These are phyloP conservation scores for Ormyrus thymus DNA, from an alignment of 2,888 invertebrate species.

Conservation along the genomic window DNA sequence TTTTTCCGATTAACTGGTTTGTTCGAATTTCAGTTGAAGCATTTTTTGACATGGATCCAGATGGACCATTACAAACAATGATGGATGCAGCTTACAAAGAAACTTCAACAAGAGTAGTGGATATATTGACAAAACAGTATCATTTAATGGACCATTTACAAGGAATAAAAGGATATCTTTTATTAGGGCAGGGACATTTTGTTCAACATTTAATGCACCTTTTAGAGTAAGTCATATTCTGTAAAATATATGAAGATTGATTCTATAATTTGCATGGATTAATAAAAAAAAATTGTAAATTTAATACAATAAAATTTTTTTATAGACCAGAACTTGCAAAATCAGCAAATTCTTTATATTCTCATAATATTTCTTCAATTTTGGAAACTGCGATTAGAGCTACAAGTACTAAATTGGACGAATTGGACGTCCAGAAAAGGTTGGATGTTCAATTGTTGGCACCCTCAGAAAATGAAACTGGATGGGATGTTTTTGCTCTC, in stretches of 20 bases:
- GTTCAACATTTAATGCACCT: conserved; percentile 94
- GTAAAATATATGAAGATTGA: neutral
- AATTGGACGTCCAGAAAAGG: conserved; percentile 90
- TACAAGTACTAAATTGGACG: conserved; percentile 96
- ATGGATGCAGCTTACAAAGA: conserved; percentile 90
- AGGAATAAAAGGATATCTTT: conserved; percentile 91
- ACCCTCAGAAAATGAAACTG: conserved; percentile 83
- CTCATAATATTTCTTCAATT: conserved; percentile 90
- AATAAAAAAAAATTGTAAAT: neutral
- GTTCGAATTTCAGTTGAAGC: conserved; percentile 77
- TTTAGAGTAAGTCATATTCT: conserved; percentile 82
- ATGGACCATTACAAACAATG: conserved; percentile 86
- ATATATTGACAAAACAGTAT: conserved; percentile 90
- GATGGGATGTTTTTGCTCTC: conserved; percentile 91
- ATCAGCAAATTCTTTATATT: conserved; percentile 89
- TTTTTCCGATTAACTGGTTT: too few species aligned
- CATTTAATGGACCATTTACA: conserved; percentile 93
- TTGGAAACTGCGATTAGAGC: conserved; percentile 90
- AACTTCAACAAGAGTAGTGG: conserved; percentile 89
- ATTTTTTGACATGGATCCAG: conserved; percentile 82
- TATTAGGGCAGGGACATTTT: conserved; percentile 97
- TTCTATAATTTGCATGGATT: neutral
- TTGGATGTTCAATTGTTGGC: conserved; percentile 87
- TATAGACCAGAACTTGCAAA: conserved; percentile 90
- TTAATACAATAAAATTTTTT: neutral